Conservation (phyloP, 2,797 vertebrate genomes). For the Rhodeus uyekii region DNA sequence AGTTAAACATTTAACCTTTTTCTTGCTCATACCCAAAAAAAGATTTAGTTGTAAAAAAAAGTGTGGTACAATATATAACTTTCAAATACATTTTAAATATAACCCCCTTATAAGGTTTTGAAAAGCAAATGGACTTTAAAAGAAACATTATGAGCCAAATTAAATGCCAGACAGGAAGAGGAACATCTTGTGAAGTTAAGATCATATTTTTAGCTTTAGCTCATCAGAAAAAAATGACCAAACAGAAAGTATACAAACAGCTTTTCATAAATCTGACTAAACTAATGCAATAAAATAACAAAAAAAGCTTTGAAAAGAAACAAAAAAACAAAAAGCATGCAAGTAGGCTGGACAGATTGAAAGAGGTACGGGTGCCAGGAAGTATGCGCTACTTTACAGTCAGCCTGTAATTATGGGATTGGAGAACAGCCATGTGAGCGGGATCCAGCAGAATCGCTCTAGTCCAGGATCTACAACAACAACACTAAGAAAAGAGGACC, state of each 20-base stretch:
- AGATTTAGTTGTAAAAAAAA: too few relatives aligned
- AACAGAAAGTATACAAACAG: slow-evolving; percentile 47
- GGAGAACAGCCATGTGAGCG: slow-evolving; percentile 16
- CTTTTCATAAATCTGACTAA: slow-evolving; percentile 40
- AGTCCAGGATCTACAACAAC: neutral
- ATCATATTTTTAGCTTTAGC: neutral
- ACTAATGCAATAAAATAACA: slow-evolving; percentile 42
- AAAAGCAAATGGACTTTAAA: neutral
- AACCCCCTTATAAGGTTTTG: neutral
- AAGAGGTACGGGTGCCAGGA: neutral
- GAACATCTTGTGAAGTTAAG: neutral
- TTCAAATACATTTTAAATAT: neutral
- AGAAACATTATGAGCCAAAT: neutral
- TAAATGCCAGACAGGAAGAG: neutral
- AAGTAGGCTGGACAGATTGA: neutral
- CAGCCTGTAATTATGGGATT: slow-evolving; percentile 49
- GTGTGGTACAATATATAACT: neutral
- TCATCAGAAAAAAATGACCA: neutral
- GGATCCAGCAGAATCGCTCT: slow-evolving; percentile 6
- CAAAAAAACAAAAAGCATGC: neutral
- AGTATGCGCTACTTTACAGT: slow-evolving; percentile 13
- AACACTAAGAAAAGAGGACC: neutral
- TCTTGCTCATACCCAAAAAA: neutral
- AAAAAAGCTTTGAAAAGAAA: neutral
- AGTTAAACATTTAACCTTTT: neutral